Evolutionary conservation across 2,888 invertebrate species (phyloP).

Genomic region (Siphlonurus alternatus): DNA sequence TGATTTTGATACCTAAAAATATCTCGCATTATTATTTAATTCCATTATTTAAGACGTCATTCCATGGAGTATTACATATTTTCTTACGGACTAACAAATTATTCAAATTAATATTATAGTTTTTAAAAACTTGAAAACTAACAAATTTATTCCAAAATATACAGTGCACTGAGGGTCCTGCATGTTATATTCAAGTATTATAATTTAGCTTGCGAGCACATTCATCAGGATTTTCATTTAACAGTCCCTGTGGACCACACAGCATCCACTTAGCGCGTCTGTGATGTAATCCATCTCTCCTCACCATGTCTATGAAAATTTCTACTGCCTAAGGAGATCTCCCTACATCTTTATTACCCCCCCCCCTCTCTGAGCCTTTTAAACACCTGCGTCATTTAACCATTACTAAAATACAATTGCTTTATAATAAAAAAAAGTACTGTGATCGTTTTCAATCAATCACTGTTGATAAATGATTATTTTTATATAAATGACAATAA

Average conservation of each 20-base stretch:
- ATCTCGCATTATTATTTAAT: too few relatives aligned
- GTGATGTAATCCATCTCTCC: not conserved
- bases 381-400: not conserved
- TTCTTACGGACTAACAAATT: too few relatives aligned
- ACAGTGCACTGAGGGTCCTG: too few relatives aligned
- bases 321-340: not conserved
- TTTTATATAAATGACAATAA: not conserved
- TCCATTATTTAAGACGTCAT: too few relatives aligned
- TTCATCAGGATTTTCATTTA: too few relatives aligned
- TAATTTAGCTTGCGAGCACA: too few relatives aligned
- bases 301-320: not conserved
- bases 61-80: too few relatives aligned
- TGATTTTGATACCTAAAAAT: too few relatives aligned
- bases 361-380: not conserved
- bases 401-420: not conserved
- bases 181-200: too few relatives aligned
- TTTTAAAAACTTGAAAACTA: too few relatives aligned
- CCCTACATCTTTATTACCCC: not conserved
- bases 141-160: too few relatives aligned
- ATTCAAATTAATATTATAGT: too few relatives aligned
- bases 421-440: not conserved
- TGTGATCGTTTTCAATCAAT: not conserved
- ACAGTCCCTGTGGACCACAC: not conserved
- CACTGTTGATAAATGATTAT: not conserved
- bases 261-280: conserved; percentile 5